Evolutionary conservation across 2,113 vertebrate genomes (phyloP), one percentile per base, ranked within the genome.

Genomic region (Amblyopsis rosae): DNA sequence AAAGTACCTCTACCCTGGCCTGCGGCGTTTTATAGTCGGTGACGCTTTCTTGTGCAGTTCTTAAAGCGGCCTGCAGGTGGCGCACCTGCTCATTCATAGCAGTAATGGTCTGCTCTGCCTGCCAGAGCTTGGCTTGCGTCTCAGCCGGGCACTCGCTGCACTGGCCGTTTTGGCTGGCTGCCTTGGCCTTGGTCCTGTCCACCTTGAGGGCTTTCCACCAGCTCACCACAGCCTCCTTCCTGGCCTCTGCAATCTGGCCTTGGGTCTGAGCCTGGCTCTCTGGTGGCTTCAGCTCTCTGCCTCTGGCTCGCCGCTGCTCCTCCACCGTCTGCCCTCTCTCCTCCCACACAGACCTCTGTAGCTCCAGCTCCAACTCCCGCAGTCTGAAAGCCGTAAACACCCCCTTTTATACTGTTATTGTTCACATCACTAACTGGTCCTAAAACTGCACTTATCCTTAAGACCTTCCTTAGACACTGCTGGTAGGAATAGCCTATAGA

Each of bases 381-480:
- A 90, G 84, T 65, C 93, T 94, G 83, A 82, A 72, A 89, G 87
- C 72, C 81, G 79, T 90, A 90, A 90, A 90, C 86, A 89, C 78
- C 60, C 79, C 62, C 54, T 69, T 74, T 63, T 75, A 82, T 66
- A 67, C 7, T 81, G 82, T 82, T 81, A 76, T 41, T 77, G 82
- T 76, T 85, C 64, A 55, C 69, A 82, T 80, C 79, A 82, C 77
- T 70, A 70, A 46, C 59, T 75, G 80, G 64, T 65, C 85, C 85
- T 91, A 86, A 90, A 91, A 87, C 75, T 79, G 85, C 86, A 90
- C 85, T 91, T 86, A 89, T 64, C 59, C 78, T 67, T 50, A 51
- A 76, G 69, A 71, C 35, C 59, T 60, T 26, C 56, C 60, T 47
- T 16, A 74, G 75, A 80, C 74, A 76, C 17, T 65, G 57, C 51